phyloP scores from a whole-genome alignment of 2,888 invertebrate genomes.

The Timandra comae region DNA sequence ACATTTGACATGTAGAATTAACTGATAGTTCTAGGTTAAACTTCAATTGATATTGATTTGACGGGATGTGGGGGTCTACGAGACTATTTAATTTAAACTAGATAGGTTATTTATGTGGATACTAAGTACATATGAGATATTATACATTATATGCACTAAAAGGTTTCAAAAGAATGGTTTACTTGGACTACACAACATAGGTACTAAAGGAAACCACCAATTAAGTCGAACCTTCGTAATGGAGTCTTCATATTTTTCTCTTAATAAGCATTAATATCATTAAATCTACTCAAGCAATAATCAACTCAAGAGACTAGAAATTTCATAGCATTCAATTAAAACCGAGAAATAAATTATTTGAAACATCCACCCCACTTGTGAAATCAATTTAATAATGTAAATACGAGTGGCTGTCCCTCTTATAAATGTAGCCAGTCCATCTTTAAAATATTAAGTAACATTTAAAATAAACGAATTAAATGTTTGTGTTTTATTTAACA shows the following conservation, averaged over 20 bases:
- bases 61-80: slow-evolving; percentile 72
- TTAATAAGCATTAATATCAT: too few relatives aligned
- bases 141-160: too few relatives aligned
- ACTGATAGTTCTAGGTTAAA: slow-evolving; percentile 63
- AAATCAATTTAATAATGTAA: slow-evolving; percentile 68
- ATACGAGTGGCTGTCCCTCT: slow-evolving; percentile 51
- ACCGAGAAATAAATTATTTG: slow-evolving; percentile 64
- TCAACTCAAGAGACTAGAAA: slow-evolving; percentile 59
- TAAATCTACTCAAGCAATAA: slow-evolving; percentile 40
- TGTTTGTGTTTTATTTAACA: neutral
- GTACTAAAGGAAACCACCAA: too few relatives aligned
- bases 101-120: slow-evolving; percentile 13
- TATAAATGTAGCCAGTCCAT: slow-evolving; percentile 19
- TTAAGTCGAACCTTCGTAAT: too few relatives aligned
- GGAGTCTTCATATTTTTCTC: too few relatives aligned
- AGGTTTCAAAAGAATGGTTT: too few relatives aligned
- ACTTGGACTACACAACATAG: too few relatives aligned
- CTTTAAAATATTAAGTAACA: slow-evolving; percentile 14
- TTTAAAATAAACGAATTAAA: too few relatives aligned
- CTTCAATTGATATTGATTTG: slow-evolving; percentile 60
- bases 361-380: slow-evolving; percentile 63
- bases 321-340: slow-evolving; percentile 72
- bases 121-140: slow-evolving; percentile 3
- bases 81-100: slow-evolving; percentile 50
- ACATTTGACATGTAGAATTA: slow-evolving; percentile 61